Evolutionary conservation across 1,140 invertebrate species (phyloP).

Genomic region (Cydia splendana): DNA sequence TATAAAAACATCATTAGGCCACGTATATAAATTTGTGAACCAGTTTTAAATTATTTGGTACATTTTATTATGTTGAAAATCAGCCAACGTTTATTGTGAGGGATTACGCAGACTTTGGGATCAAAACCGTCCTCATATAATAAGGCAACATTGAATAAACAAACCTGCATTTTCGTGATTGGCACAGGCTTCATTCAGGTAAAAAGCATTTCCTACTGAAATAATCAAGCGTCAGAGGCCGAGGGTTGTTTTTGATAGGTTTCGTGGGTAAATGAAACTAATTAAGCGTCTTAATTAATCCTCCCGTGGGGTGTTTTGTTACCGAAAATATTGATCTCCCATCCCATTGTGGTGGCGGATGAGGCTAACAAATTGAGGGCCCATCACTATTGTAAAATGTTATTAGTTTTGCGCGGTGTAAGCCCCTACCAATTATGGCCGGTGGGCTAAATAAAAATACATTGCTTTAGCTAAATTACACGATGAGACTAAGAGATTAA

Average conservation of each 20-base stretch:
- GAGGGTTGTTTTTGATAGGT: constrained; percentile 64
- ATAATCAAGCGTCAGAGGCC: constrained; percentile 57
- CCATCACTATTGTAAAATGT: constrained; percentile 38
- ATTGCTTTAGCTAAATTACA: neutral
- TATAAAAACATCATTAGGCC: too few relatives aligned
- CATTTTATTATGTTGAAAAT: too few relatives aligned
- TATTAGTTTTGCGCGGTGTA: constrained; percentile 32
- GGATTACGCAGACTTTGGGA: neutral
- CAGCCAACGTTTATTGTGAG: too few relatives aligned
- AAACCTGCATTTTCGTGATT: constrained; percentile 28
- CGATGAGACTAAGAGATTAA: neutral
- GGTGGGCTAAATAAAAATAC: constrained; percentile 26
- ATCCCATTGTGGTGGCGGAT: constrained; percentile 34
- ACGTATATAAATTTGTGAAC: too few relatives aligned
- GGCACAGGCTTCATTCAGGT: constrained; percentile 37
- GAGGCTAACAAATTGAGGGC: constrained; percentile 33
- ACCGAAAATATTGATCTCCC: constrained; percentile 66
- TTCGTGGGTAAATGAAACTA: constrained; percentile 72
- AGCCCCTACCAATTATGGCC: constrained; percentile 23
- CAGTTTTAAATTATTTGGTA: too few relatives aligned
- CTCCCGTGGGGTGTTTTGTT: constrained; percentile 67
- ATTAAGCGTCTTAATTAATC: constrained; percentile 76
- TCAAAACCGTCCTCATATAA: neutral
- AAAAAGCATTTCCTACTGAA: constrained; percentile 51
- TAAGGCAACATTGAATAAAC: constrained; percentile 10